Evolutionary conservation across 2,113 vertebrate genomes (phyloP).

Genomic region (Ailurus styani): DNA sequence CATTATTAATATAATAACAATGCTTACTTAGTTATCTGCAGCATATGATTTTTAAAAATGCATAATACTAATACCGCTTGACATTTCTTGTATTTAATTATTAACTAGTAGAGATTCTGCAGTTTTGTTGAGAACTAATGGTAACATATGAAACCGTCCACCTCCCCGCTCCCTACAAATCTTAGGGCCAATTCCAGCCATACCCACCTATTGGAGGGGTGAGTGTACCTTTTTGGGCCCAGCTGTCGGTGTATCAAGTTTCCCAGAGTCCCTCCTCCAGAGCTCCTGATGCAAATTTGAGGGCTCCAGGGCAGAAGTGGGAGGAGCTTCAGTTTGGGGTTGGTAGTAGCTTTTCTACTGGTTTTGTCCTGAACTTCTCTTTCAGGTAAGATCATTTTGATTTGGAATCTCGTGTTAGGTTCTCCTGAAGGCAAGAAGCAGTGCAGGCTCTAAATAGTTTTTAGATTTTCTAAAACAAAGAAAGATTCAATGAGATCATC

Average conservation of each 20-base stretch:
- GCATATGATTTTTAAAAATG: neutral
- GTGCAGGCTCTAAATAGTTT: neutral
- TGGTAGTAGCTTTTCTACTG: neutral
- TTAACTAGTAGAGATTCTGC: neutral
- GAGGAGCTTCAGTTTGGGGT: neutral
- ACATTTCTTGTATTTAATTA: neutral
- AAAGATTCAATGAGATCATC: neutral
- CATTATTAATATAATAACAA: neutral
- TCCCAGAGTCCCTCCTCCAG: neutral
- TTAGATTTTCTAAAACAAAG: neutral
- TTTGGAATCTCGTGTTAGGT: neutral
- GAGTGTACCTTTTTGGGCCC: neutral
- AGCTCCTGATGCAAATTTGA: neutral
- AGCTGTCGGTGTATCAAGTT: neutral
- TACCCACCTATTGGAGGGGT: neutral
- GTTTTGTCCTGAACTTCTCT: neutral
- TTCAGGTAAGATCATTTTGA: neutral
- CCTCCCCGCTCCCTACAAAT: neutral
- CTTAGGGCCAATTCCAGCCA: neutral
- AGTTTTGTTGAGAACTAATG: neutral
- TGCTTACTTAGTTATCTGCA: neutral
- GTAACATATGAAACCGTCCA: neutral
- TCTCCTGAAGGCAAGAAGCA: neutral
- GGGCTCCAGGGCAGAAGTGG: neutral
- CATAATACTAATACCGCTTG: neutral